These are phyloP conservation scores for Pelodiscus sinensis DNA, from an alignment of 2,113 vertebrate species.

Conservation along the genomic window DNA sequence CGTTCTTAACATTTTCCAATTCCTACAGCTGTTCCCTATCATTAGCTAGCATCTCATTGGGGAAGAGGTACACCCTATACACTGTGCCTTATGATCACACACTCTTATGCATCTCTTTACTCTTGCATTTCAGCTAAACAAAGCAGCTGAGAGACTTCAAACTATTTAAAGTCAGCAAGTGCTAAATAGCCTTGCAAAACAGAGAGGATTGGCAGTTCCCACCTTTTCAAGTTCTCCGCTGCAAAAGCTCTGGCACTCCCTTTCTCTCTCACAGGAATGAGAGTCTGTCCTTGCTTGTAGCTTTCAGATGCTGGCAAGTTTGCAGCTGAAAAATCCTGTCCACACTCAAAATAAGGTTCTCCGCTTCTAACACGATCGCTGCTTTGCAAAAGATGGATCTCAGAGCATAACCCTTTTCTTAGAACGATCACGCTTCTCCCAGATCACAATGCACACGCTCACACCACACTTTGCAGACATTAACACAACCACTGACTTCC, in stretches of 20 bases:
- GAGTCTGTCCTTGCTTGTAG: neutral
- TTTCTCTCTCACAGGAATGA: neutral
- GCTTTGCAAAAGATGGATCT: neutral
- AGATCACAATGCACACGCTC: too few relatives aligned
- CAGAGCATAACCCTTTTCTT: neutral
- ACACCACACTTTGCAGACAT: neutral
- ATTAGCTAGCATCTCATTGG: neutral
- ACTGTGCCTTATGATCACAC: neutral
- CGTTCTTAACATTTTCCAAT: fast-evolving
- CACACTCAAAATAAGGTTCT: fast-evolving
- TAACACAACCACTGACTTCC: neutral
- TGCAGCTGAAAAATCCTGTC: neutral
- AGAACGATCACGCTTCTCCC: neutral
- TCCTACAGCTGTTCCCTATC: fast-evolving
- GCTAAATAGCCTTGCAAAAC: neutral
- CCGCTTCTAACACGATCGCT: neutral
- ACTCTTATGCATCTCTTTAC: neutral
- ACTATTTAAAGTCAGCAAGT: neutral
- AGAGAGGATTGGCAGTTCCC: neutral
- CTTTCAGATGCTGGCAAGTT: neutral
- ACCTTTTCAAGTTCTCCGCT: neutral
- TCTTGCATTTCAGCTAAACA: fast-evolving
- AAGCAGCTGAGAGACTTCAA: neutral
- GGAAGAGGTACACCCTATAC: neutral
- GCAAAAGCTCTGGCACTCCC: neutral